These are phyloP conservation scores for Sebastes variabilis DNA, from an alignment of 2,797 vertebrate genomes.

Conservation along the genomic window DNA sequence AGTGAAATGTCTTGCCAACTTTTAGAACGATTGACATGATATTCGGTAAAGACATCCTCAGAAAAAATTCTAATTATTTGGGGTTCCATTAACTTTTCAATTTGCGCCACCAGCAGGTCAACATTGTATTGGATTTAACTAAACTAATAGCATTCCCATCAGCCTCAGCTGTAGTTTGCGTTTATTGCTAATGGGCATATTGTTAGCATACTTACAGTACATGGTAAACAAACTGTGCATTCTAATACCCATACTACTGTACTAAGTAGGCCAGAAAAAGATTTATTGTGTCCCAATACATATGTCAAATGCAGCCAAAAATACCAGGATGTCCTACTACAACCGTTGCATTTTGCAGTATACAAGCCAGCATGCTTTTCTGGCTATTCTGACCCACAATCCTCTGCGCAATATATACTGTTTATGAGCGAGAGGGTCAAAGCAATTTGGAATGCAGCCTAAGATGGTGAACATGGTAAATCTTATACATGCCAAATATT, in stretches of 20 bases:
- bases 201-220: neutral
- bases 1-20: neutral
- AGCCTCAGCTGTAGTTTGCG: too few species aligned
- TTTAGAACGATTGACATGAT: neutral
- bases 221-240: neutral
- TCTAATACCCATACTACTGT: too few species aligned
- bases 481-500: neutral
- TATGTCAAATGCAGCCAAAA: too few species aligned
- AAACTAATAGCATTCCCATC: neutral
- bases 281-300: too few species aligned
- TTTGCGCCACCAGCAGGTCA: neutral
- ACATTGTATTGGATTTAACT: neutral
- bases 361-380: too few species aligned
- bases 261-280: too few species aligned
- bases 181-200: neutral
- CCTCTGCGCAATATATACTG: too few species aligned
- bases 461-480: neutral
- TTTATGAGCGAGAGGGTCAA: too few species aligned
- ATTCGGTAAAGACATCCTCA: neutral
- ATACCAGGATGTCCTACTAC: too few species aligned
- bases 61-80: neutral
- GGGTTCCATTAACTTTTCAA: neutral
- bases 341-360: too few species aligned
- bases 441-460: too few species aligned
- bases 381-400: too few species aligned